phyloP scores from a whole-genome alignment of 2,888 invertebrate species.

The Trissonchulus latispiculum region DNA sequence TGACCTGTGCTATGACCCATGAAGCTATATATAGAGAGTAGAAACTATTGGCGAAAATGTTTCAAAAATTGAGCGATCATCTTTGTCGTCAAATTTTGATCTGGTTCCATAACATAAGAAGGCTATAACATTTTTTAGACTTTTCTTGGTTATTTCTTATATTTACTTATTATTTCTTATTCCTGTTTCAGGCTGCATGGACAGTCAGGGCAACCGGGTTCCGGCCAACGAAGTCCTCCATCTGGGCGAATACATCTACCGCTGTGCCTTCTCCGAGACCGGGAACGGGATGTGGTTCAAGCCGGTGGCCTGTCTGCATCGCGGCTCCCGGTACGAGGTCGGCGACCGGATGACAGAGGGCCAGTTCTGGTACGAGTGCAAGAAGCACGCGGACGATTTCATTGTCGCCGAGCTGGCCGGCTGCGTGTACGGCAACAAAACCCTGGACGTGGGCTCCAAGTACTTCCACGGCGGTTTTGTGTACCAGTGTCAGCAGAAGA shows the following conservation, averaged over 20 bases:
- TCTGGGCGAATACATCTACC: conserved; percentile 3
- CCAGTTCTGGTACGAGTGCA: conserved; percentile 1
- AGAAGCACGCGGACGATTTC: not conserved
- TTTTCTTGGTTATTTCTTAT: no score
- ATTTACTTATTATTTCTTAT: no score
- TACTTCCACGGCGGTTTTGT: conserved; percentile 5
- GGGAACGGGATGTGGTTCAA: conserved; percentile 11
- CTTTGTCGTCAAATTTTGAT: no score
- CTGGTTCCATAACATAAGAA: no score
- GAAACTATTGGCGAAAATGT: no score
- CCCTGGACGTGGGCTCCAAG: conserved; percentile 2
- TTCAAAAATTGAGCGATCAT: no score
- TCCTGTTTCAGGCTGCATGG: conserved; percentile 10
- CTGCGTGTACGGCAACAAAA: conserved; percentile 9
- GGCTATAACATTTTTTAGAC: no score
- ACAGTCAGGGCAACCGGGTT: not conserved
- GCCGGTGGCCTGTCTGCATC: conserved; percentile 3
- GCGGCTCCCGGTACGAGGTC: not conserved
- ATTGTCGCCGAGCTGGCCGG: conserved; percentile 8
- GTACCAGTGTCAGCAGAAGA: not conserved
- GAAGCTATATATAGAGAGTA: no score
- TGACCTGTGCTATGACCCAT: no score
- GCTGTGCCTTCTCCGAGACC: not conserved
- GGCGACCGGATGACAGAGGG: not conserved
- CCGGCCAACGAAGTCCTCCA: not conserved